These are phyloP conservation scores for Apaloderma vittatum DNA, from an alignment of 2,113 vertebrate species.

Conservation along the genomic window DNA sequence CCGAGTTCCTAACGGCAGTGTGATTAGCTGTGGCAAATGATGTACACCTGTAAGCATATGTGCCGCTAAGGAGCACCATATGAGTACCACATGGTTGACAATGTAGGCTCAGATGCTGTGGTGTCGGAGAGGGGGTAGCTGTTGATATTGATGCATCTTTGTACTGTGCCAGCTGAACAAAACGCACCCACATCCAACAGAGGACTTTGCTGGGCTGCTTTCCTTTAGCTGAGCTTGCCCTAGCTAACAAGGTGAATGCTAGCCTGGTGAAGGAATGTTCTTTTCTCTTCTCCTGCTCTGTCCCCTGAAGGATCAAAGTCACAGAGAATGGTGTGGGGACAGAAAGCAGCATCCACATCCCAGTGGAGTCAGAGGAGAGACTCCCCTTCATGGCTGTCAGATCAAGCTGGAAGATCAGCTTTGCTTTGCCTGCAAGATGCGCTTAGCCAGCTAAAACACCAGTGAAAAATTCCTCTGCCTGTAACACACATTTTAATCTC, in stretches of 20 bases:
- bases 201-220: background rate
- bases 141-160: background rate
- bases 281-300: background rate
- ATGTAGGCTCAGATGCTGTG: rapidly evolving
- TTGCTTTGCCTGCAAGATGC: background rate
- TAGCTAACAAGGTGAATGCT: rapidly evolving
- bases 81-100: rapidly evolving
- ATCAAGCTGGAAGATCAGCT: background rate
- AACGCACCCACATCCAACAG: rapidly evolving
- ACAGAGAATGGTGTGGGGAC: background rate
- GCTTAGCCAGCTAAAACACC: background rate
- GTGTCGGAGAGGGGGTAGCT: background rate
- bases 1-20: background rate
- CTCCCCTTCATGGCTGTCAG: rapidly evolving
- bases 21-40: background rate
- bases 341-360: too few species aligned
- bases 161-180: background rate
- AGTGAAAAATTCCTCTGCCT: background rate
- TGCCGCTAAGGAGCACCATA: background rate
- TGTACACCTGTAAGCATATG: rapidly evolving
- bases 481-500: background rate
- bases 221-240: background rate
- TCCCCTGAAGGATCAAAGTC: background rate
- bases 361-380: background rate
- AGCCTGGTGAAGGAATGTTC: background rate